Evolutionary conservation across 2,888 invertebrate genomes (phyloP).

Genomic region (Lutraria lutraria): DNA sequence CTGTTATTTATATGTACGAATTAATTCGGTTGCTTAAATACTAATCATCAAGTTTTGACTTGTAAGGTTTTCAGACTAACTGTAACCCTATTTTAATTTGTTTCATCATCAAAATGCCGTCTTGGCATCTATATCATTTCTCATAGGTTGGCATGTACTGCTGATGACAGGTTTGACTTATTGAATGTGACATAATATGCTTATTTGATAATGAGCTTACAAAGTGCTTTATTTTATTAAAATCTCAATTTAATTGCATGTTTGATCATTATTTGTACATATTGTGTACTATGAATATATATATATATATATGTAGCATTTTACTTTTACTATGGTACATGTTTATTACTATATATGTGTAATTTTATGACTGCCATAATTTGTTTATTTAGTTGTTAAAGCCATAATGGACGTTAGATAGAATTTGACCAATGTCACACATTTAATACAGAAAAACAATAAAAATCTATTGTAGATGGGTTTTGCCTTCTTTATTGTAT

Average conservation of each 20-base stretch:
- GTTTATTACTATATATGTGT: constrained; percentile 35
- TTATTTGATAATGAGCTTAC: neutral
- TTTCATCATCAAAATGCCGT: neutral
- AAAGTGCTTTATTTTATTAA: constrained; percentile 12
- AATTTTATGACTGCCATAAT: constrained; percentile 49
- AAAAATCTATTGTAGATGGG: constrained; percentile 31
- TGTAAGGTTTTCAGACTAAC: no score
- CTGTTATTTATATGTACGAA: no score
- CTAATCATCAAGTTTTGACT: no score
- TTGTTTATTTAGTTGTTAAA: constrained; percentile 49
- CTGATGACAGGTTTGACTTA: neutral
- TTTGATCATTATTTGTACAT: neutral
- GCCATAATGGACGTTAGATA: constrained; percentile 50
- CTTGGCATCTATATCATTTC: neutral
- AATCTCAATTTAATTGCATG: constrained; percentile 12
- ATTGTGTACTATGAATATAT: constrained; percentile 7
- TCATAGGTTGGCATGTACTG: neutral
- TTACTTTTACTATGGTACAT: constrained; percentile 17
- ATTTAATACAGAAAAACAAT: constrained; percentile 50
- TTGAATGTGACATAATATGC: constrained; percentile 1
- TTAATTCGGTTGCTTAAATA: no score
- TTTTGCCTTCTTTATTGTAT: neutral
- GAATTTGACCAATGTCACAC: constrained; percentile 55
- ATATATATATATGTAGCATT: constrained; percentile 10
- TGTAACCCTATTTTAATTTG: neutral